Conservation (phyloP, 2,888 invertebrate species). For the Spicauda simplicius region DNA sequence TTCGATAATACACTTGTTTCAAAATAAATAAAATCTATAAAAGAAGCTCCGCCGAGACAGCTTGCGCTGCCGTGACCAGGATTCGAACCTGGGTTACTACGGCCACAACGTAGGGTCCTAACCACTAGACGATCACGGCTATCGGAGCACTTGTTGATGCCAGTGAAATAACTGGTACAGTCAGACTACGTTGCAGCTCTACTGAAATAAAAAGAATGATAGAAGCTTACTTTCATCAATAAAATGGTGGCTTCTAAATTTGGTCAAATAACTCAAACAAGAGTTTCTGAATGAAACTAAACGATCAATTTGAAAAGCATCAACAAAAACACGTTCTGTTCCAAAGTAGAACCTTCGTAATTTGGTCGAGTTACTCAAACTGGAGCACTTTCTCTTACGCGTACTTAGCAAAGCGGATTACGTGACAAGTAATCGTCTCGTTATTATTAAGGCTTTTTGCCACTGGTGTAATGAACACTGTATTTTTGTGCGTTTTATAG, state of each 20-base stretch:
- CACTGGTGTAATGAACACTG: not conserved
- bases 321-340: not conserved
- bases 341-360: not conserved
- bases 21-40: conserved; percentile 46
- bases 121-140: conserved; percentile 88
- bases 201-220: not conserved
- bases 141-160: conserved; percentile 40
- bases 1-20: too few species aligned
- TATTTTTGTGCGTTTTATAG: not conserved
- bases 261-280: not conserved
- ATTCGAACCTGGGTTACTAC: conserved; percentile 92
- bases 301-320: not conserved
- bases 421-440: not conserved
- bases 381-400: not conserved
- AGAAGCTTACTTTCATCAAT: not conserved
- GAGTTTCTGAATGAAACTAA: not conserved
- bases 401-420: not conserved
- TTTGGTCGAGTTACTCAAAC: not conserved
- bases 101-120: conserved; percentile 91
- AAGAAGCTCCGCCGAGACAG: conserved; percentile 79
- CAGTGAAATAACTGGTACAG: not conserved
- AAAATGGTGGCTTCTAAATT: not conserved
- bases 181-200: not conserved
- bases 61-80: conserved; percentile 82
- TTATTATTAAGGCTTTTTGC: not conserved